Conservation (phyloP, 2,113 vertebrate species). For the Uria aalge region DNA sequence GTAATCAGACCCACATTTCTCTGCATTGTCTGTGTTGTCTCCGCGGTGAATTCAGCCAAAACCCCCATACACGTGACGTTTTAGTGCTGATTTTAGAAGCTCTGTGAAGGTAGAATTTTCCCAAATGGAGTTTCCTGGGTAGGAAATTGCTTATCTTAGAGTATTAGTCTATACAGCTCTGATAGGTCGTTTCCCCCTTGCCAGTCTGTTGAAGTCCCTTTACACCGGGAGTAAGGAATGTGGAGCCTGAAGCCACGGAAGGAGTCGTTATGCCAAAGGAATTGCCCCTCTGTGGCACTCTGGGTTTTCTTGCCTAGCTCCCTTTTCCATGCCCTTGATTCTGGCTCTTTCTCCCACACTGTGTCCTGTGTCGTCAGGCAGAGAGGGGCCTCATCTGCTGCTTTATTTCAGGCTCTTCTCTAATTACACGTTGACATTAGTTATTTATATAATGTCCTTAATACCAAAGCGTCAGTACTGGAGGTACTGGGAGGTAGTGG, state of each 20-base stretch:
- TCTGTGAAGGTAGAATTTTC: neutral
- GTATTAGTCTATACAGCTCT: neutral
- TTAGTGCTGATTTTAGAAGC: neutral
- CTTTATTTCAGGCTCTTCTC: slow-evolving; percentile 39
- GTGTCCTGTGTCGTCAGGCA: neutral
- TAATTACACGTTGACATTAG: neutral
- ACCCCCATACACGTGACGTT: neutral
- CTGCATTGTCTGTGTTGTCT: neutral
- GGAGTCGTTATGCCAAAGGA: neutral
- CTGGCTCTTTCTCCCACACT: neutral
- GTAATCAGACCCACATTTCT: neutral
- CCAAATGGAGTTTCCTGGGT: neutral
- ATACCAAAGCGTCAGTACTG: neutral
- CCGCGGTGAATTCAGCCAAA: neutral
- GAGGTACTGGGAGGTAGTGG: neutral
- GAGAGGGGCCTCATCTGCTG: neutral
- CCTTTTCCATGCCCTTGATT: neutral
- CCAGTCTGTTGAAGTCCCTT: too few species aligned
- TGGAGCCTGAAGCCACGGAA: neutral
- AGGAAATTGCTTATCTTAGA: neutral
- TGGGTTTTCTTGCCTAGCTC: neutral
- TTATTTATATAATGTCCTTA: slow-evolving; percentile 33
- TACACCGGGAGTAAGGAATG: accelerated
- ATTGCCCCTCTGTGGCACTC: neutral
- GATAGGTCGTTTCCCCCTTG: neutral